Evolutionary conservation across 2,113 vertebrate genomes (phyloP).

Genomic region (Chaetorhynchus papuensis): DNA sequence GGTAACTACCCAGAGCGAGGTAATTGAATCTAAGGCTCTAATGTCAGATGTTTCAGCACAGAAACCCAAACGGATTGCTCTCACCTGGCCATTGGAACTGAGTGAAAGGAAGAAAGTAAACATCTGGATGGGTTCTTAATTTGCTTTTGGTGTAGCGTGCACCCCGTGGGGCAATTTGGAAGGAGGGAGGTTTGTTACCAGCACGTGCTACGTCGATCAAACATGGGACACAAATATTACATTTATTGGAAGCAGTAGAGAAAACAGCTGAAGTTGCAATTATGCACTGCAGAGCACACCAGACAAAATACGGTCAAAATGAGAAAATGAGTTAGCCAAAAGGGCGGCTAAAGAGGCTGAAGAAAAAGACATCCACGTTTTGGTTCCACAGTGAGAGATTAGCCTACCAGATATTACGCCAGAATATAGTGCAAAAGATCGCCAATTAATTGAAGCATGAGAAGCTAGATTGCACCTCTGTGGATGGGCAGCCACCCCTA

Average conservation of each 20-base stretch:
- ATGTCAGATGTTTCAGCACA: no score
- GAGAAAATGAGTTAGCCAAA: rapidly evolving
- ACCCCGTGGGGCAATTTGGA: neutral
- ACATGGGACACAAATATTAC: neutral
- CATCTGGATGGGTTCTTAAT: neutral
- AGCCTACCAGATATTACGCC: neutral
- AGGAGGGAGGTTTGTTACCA: neutral
- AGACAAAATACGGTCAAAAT: neutral
- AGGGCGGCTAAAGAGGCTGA: neutral
- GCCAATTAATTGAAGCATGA: neutral
- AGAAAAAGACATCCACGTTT: neutral
- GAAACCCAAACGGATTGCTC: neutral
- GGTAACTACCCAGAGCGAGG: neutral
- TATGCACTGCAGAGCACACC: neutral
- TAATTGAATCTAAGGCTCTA: no score
- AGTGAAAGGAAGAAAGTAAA: neutral
- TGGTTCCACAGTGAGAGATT: neutral
- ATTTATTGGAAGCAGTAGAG: no score
- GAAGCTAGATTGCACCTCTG: neutral
- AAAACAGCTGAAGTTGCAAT: neutral
- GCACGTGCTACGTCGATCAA: rapidly evolving
- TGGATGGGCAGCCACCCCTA: neutral
- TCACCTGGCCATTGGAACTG: rapidly evolving
- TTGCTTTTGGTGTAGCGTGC: neutral
- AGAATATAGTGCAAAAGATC: neutral